These are phyloP conservation scores for Leptinotarsa tumamoca DNA, from an alignment of 2,888 invertebrate genomes.

Conservation along the genomic window DNA sequence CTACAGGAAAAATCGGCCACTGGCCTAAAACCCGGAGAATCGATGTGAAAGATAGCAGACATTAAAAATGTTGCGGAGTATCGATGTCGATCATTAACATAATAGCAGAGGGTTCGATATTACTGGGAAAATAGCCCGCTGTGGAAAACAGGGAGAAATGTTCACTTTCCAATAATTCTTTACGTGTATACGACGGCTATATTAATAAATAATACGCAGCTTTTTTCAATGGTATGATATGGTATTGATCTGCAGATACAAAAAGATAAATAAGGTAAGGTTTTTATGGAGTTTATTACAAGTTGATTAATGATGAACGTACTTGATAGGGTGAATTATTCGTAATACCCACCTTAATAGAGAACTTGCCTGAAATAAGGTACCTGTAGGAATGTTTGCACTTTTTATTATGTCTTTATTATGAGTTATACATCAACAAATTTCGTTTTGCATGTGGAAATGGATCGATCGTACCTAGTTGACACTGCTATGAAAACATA, in stretches of 20 bases:
- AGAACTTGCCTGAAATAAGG: too few relatives aligned
- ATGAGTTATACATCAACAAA: too few relatives aligned
- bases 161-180: constrained; percentile 51
- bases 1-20: constrained; percentile 17
- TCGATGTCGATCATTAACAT: constrained; percentile 59
- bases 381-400: too few relatives aligned
- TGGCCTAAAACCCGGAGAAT: constrained; percentile 46
- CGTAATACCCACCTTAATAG: too few relatives aligned
- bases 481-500: too few relatives aligned
- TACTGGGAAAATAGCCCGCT: constrained; percentile 54
- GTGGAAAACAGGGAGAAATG: constrained; percentile 52
- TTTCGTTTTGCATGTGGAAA: too few relatives aligned
- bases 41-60: constrained; percentile 54
- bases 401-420: too few relatives aligned
- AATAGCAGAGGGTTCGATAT: constrained; percentile 53
- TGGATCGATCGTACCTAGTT: too few relatives aligned
- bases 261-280: not conserved
- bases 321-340: too few relatives aligned
- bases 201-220: constrained; percentile 33
- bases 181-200: constrained; percentile 38
- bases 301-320: not conserved
- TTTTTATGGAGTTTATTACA: not conserved
- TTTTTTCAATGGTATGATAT: not conserved
- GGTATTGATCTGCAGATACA: constrained; percentile 8
- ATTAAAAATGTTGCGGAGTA: constrained; percentile 53